Evolutionary conservation across 92 coral and sea anemone genomes (phyloP).

Genomic region (Metridium senile): DNA sequence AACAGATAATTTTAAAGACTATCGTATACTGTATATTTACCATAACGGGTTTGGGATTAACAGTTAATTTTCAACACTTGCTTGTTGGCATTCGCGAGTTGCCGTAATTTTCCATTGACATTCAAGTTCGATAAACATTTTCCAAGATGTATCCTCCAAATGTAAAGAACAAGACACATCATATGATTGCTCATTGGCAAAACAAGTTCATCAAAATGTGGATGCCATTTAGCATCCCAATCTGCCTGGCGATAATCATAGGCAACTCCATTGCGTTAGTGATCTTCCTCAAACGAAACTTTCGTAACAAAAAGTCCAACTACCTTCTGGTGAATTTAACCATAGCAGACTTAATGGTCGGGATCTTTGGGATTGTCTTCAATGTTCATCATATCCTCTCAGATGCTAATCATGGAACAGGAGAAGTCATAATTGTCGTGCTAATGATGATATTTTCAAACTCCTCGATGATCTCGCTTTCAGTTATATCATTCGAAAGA

Average conservation of each 20-base stretch:
- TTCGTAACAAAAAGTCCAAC: not conserved
- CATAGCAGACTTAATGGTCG: slow-evolving; percentile 7
- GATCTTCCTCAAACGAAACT: not conserved
- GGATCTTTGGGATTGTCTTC: slow-evolving; percentile 1
- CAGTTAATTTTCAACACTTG: too few relatives aligned
- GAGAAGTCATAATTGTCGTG: not conserved
- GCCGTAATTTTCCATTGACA: too few relatives aligned
- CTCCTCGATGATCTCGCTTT: slow-evolving; percentile 1
- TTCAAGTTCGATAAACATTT: too few relatives aligned
- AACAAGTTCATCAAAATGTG: not conserved
- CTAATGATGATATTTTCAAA: not conserved
- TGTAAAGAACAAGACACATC: not conserved
- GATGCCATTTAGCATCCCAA: not conserved
- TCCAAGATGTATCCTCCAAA: not conserved
- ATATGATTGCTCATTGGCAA: not conserved
- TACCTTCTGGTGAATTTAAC: not conserved
- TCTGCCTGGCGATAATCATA: not conserved
- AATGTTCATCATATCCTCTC: not conserved
- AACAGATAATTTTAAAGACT: too few relatives aligned
- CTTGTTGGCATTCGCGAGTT: too few relatives aligned
- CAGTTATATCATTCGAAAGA: slow-evolving; percentile 2
- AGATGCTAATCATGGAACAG: not conserved
- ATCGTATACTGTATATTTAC: too few relatives aligned
- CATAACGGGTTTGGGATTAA: too few relatives aligned
- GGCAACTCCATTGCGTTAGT: not conserved